Conservation (phyloP, 2,888 invertebrate species). For the Nebria brevicollis region DNA sequence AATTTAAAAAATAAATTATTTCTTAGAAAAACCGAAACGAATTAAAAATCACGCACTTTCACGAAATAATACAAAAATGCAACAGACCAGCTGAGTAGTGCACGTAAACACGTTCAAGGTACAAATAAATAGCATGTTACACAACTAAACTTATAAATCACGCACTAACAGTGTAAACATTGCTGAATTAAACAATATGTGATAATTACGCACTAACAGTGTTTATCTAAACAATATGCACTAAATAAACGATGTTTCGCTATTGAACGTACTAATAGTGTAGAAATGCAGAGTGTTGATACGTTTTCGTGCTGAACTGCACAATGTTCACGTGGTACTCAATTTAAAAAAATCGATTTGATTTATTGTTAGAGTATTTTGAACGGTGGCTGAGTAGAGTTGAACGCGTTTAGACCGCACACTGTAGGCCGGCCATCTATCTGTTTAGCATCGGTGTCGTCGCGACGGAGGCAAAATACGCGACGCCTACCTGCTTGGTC, state of each 20-base stretch:
- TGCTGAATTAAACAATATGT: background rate
- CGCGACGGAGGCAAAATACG: slow-evolving; percentile 50
- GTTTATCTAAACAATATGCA: background rate
- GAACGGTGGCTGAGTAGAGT: slow-evolving; percentile 52
- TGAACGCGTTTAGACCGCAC: slow-evolving; percentile 51
- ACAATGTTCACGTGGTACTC: background rate
- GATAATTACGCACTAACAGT: background rate
- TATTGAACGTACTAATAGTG: background rate
- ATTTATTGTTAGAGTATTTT: slow-evolving; percentile 47
- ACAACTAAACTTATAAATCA: background rate
- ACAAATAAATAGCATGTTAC: background rate
- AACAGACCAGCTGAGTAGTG: slow-evolving; percentile 21
- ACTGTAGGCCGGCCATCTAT: slow-evolving; percentile 51
- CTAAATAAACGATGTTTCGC: too few species aligned
- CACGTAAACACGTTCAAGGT: background rate
- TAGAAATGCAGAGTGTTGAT: background rate
- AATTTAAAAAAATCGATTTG: background rate
- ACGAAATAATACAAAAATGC: slow-evolving; percentile 16
- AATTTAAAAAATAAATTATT: background rate
- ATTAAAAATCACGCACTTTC: background rate
- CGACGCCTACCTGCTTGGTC: slow-evolving; percentile 51
- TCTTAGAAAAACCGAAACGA: background rate
- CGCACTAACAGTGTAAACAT: background rate
- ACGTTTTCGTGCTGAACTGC: background rate
- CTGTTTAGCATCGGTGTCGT: slow-evolving; percentile 53